Evolutionary conservation across 2,797 vertebrate species (phyloP), one percentile per base, ranked within the genome.

Genomic region (Sebastiscus tertius): DNA sequence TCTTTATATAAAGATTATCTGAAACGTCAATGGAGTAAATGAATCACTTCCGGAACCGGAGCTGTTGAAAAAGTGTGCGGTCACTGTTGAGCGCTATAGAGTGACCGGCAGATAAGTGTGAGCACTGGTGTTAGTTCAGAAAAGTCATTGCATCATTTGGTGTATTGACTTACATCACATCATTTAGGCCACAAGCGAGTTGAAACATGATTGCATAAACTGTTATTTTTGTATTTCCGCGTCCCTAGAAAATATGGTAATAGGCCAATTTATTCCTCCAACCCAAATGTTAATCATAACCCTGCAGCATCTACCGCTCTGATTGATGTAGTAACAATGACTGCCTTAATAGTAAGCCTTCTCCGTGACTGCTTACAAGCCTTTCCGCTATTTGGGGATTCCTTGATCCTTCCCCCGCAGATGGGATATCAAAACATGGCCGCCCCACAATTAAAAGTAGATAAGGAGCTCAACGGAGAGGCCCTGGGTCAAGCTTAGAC

Each of bases 401-500:
- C 80, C 63, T 77, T 69, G 22, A 85, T 84, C 75, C 79, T 54
- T 61, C 61, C 34, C 64, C 71, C 58, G 34, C 83, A 83, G 88
- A 85, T 80, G 81, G 76, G 71, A 75, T 68, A 87, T 82, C 39
- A 63, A 81, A 92, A 86, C 81, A 78, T 1, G 54, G 22, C 65
- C 24, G 10, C 46, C 56, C 54, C 54, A 79, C 77, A 87, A 86
- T 91, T 87, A 86, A 81, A 81, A 81, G 73, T 39, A 90, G 81
- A 90, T 87, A 88, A 91, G 81, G 33, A 84, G 89, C 84, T 93
- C 81, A 83, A 75, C 6, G 0, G 56, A 39, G 64, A 72, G 36
- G 27, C 76, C 34, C 4, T 0, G 24, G 87, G 78, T 86, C 77
- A 82, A 79, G 66, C 80, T 77, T n/a, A 16, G 66, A 27, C 12